These are phyloP conservation scores for Hexactinellida sp. DNA, from an alignment of 37 sponge, comb jelly and placozoan genomes.

Conservation along the genomic window DNA sequence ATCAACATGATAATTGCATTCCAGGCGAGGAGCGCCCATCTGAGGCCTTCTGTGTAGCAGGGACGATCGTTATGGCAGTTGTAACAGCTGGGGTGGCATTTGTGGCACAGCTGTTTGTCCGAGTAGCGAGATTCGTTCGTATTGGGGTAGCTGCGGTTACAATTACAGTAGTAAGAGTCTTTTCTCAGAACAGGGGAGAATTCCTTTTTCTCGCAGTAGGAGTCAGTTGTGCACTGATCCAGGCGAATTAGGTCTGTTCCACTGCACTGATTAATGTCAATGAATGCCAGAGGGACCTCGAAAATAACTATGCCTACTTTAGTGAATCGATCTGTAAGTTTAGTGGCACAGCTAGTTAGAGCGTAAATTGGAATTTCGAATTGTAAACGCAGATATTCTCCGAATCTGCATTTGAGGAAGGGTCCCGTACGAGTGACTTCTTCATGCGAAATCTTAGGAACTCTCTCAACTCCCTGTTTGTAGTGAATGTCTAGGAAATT, in stretches of 20 bases:
- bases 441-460: neutral
- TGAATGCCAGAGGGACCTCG: neutral
- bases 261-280: neutral
- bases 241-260: neutral
- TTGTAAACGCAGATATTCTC: neutral
- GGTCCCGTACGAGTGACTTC: neutral
- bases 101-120: neutral
- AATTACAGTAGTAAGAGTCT: neutral
- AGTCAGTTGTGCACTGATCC: neutral
- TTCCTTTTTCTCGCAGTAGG: neutral
- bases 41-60: neutral
- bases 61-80: neutral
- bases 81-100: conserved; percentile 8
- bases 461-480: neutral
- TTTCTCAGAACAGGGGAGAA: neutral
- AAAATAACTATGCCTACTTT: neutral
- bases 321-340: neutral
- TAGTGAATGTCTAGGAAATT: neutral
- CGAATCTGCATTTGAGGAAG: neutral
- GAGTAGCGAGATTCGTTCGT: neutral
- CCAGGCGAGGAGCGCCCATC: neutral
- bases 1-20: neutral
- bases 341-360: neutral
- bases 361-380: neutral
- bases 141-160: neutral